Conservation (phyloP, 2,113 vertebrate species). For the Cottus gobio region DNA sequence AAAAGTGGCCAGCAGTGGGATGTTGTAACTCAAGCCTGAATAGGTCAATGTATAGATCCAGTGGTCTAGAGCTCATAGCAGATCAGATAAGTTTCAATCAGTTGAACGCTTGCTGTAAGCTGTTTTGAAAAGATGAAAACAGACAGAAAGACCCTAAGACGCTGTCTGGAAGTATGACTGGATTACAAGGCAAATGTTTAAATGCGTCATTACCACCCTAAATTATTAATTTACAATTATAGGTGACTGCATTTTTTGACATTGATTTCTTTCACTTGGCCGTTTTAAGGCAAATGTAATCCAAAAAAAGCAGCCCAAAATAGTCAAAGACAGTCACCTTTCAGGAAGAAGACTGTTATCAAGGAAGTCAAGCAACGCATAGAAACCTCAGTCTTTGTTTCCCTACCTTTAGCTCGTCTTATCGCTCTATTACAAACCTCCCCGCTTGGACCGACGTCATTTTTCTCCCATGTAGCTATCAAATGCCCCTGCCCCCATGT, state of each 20-base stretch:
- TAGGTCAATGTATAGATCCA: slow-evolving; percentile 71
- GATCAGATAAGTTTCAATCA: slow-evolving; percentile 56
- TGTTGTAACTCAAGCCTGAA: slow-evolving; percentile 55
- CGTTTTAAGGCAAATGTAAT: slow-evolving; percentile 21
- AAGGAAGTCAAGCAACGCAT: slow-evolving; percentile 35
- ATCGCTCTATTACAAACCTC: slow-evolving; percentile 79
- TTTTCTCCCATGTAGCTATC: slow-evolving; percentile 81
- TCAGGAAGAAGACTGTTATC: slow-evolving; percentile 30
- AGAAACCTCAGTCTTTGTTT: slow-evolving; percentile 60
- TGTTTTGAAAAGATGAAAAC: slow-evolving; percentile 46
- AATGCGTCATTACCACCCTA: slow-evolving; percentile 30
- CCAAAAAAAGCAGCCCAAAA: background rate
- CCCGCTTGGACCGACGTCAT: slow-evolving; percentile 71
- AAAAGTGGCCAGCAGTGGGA: slow-evolving; percentile 29
- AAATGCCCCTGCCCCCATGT: slow-evolving; percentile 72
- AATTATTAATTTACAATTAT: slow-evolving; percentile 42
- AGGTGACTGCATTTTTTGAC: background rate
- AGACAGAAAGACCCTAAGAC: slow-evolving; percentile 12
- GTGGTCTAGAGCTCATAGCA: slow-evolving; percentile 31
- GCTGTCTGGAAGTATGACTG: slow-evolving; percentile 1
- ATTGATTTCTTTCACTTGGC: slow-evolving; percentile 14
- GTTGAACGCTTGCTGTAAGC: slow-evolving; percentile 24
- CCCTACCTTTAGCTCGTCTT: slow-evolving; percentile 70
- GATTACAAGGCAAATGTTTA: slow-evolving; percentile 9
- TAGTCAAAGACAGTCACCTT: slow-evolving; percentile 16